Percentiles rank a stretch among this genome's conserved stretches.
phyloP scores from a whole-genome alignment of 2,888 invertebrate species.

The Clostera curtula region DNA sequence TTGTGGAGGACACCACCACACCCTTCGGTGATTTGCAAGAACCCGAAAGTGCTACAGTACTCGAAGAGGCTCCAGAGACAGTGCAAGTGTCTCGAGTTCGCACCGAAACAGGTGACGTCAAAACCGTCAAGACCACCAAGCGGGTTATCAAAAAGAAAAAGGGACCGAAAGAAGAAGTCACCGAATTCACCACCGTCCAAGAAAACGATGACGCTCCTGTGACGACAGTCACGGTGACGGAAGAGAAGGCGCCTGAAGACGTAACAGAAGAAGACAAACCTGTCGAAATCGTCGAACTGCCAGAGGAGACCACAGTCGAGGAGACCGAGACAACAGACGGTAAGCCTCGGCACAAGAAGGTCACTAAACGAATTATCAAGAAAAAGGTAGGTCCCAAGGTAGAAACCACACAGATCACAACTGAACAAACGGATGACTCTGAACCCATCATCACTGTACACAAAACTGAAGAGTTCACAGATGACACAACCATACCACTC shows the following conservation, averaged over 20 bases:
- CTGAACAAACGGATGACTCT: slow-evolving; percentile 33
- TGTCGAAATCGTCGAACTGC: slow-evolving; percentile 3
- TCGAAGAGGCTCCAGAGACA: slow-evolving; percentile 5
- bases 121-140: slow-evolving; percentile 1
- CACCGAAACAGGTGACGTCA: slow-evolving; percentile 14
- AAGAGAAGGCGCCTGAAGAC: slow-evolving; percentile 1
- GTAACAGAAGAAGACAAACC: not conserved
- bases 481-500: slow-evolving; percentile 12
- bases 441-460: slow-evolving; percentile 35
- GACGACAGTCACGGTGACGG: slow-evolving; percentile 2
- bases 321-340: slow-evolving; percentile 27
- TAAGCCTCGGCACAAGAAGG: slow-evolving; percentile 11
- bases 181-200: slow-evolving; percentile 4
- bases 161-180: slow-evolving; percentile 6
- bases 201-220: slow-evolving; percentile 6
- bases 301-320: slow-evolving; percentile 27
- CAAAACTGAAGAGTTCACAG: slow-evolving; percentile 34
- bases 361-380: slow-evolving; percentile 28
- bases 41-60: slow-evolving; percentile 1
- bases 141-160: slow-evolving; percentile 5
- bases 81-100: slow-evolving; percentile 21
- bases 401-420: slow-evolving; percentile 24
- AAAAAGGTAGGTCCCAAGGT: slow-evolving; percentile 15
- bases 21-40: slow-evolving; percentile 17
- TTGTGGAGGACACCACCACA: slow-evolving; percentile 31